Percentiles rank a stretch among this genome's conserved stretches.
Evolutionary conservation across 1,140 invertebrate genomes (phyloP).

Genomic region (Procambarus virginalis): DNA sequence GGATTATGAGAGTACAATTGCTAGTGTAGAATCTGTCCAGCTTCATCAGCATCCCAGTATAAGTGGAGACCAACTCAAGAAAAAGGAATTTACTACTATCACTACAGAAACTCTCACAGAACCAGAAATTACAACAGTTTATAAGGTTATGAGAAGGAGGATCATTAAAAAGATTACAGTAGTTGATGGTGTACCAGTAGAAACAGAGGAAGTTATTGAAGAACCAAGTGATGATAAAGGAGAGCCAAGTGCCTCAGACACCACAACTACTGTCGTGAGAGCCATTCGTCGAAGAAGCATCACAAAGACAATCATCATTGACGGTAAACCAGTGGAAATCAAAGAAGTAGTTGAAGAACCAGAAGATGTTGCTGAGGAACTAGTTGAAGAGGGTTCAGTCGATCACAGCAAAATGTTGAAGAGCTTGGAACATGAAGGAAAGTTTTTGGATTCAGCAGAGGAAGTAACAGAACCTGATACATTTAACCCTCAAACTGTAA

Average conservation of each 20-base stretch:
- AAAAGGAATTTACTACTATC: neutral
- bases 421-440: neutral
- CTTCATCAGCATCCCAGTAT: neutral
- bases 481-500: neutral
- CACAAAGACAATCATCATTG: slow-evolving; percentile 46
- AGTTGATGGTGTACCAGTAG: slow-evolving; percentile 50
- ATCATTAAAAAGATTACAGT: slow-evolving; percentile 55
- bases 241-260: neutral
- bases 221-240: slow-evolving; percentile 21
- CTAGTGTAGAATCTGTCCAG: neutral
- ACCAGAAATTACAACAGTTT: slow-evolving; percentile 48
- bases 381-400: slow-evolving; percentile 3
- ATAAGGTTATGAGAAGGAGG: slow-evolving; percentile 32
- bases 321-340: slow-evolving; percentile 48
- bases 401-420: neutral
- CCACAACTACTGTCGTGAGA: slow-evolving; percentile 16
- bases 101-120: neutral
- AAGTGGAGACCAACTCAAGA: neutral
- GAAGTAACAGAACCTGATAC: neutral
- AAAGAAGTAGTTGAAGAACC: slow-evolving; percentile 58
- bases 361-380: slow-evolving; percentile 7
- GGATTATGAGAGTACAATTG: slow-evolving; percentile 54
- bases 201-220: slow-evolving; percentile 59
- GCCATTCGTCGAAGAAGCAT: slow-evolving; percentile 34
- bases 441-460: slow-evolving; percentile 10